Conservation (phyloP, 2,797 vertebrate species). For the Oreochromis mossambicus region DNA sequence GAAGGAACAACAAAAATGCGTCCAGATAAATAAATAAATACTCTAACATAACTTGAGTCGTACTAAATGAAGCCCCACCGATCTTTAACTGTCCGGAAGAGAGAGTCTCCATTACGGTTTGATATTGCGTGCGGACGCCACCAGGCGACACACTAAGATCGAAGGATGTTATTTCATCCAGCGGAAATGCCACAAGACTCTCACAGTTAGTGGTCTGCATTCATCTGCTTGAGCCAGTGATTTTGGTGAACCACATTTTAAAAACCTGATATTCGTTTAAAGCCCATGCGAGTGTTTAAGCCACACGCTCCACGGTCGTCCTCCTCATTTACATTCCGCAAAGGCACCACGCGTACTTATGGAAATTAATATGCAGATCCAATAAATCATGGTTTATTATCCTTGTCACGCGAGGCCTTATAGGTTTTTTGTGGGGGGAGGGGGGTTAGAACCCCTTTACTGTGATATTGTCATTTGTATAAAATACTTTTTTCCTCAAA, state of each 20-base stretch:
- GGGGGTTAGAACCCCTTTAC: neutral
- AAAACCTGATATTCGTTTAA: neutral
- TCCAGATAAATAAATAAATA: neutral
- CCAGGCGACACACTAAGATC: conserved; percentile 30
- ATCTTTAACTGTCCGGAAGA: neutral
- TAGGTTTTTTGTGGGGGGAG: neutral
- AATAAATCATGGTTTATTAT: conserved; percentile 33
- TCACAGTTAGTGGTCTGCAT: neutral
- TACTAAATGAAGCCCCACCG: neutral
- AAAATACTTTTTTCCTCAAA: neutral
- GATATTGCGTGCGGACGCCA: neutral
- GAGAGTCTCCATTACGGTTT: neutral
- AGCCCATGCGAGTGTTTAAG: neutral
- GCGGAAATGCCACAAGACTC: conserved; percentile 8
- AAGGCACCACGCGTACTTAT: neutral
- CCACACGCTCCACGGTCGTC: neutral
- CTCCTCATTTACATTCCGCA: conserved; percentile 6
- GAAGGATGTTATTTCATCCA: neutral
- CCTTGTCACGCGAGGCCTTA: conserved; percentile 1
- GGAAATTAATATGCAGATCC: conserved; percentile 26
- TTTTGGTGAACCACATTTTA: neutral
- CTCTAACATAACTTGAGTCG: neutral
- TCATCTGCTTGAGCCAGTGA: neutral
- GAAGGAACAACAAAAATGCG: neutral
- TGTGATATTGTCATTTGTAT: neutral